These are phyloP conservation scores for Idaea aversata DNA, from an alignment of 2,888 invertebrate species.

Conservation along the genomic window DNA sequence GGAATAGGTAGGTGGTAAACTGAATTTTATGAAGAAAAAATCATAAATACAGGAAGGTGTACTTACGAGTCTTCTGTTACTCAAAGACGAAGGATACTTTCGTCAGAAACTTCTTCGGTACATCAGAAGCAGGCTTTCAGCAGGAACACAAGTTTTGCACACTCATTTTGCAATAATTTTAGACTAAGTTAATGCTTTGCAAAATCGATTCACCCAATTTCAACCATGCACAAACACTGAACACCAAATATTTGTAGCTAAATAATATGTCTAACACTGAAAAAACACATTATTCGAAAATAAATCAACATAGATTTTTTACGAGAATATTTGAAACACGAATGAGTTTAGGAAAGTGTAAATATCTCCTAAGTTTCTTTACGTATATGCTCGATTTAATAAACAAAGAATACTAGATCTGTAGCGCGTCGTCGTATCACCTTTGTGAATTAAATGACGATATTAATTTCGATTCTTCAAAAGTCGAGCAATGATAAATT, in stretches of 20 bases:
- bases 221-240: constrained; percentile 47
- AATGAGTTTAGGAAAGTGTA: not conserved
- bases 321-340: not conserved
- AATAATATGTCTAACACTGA: constrained; percentile 52
- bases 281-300: constrained; percentile 37
- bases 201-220: constrained; percentile 55
- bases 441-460: not conserved
- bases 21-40: not conserved
- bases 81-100: constrained; percentile 13
- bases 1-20: not conserved
- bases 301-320: constrained; percentile 32
- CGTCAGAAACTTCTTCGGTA: constrained; percentile 32
- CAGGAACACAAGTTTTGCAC: constrained; percentile 55
- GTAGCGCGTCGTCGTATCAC: not conserved
- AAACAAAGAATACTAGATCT: not conserved
- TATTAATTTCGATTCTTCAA: not conserved
- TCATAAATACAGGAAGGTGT: not conserved
- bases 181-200: constrained; percentile 38
- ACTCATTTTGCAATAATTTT: constrained; percentile 63
- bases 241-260: constrained; percentile 40
- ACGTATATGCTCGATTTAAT: not conserved
- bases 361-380: not conserved
- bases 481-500: not conserved
- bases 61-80: constrained; percentile 28
- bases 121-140: constrained; percentile 56